These are phyloP conservation scores for Sinohyriopsis cumingii DNA, from an alignment of 2,888 invertebrate species.

Conservation along the genomic window DNA sequence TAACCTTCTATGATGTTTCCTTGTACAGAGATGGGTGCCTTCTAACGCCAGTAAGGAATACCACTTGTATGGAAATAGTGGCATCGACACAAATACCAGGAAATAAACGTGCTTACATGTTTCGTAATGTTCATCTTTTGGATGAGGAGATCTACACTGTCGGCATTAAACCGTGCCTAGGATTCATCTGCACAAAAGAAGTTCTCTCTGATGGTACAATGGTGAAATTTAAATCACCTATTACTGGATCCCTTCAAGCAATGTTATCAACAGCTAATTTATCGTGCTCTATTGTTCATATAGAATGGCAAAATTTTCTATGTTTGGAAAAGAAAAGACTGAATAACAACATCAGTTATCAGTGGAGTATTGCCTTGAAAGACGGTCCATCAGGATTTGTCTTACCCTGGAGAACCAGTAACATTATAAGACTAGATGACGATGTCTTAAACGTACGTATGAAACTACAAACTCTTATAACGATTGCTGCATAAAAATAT, in stretches of 20 bases:
- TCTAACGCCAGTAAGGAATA: too few relatives aligned
- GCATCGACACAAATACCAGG: too few relatives aligned
- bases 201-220: constrained; percentile 3
- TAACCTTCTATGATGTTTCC: not conserved
- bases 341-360: not conserved
- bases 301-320: not conserved
- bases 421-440: too few relatives aligned
- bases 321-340: not conserved
- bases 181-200: constrained; percentile 1
- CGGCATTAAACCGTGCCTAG: constrained; percentile 12
- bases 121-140: too few relatives aligned
- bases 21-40: not conserved
- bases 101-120: too few relatives aligned
- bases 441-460: too few relatives aligned
- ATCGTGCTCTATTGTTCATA: not conserved
- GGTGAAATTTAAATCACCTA: not conserved
- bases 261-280: not conserved
- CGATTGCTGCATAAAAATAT: too few relatives aligned
- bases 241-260: not conserved
- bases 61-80: too few relatives aligned
- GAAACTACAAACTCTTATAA: too few relatives aligned
- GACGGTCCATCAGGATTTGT: not conserved
- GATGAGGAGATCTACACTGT: not conserved
- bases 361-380: not conserved
- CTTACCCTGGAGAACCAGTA: not conserved